phyloP scores from a whole-genome alignment of 2,888 invertebrate genomes.

The Leptopilina syphax region DNA sequence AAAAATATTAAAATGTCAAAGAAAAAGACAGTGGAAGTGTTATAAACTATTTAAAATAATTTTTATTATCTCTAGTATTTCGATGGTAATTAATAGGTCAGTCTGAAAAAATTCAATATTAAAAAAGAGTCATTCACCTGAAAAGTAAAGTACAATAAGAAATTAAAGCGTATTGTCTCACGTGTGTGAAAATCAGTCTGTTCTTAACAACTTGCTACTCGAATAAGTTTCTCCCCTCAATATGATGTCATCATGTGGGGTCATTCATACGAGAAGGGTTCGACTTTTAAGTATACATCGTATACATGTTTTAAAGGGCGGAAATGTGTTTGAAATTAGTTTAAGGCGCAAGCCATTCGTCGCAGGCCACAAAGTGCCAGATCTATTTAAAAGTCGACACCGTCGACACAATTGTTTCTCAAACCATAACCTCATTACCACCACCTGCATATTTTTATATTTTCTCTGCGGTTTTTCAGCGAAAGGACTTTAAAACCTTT shows the following conservation, averaged over 20 bases:
- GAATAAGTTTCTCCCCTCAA: slow-evolving; percentile 50
- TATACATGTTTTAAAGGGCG: slow-evolving; percentile 48
- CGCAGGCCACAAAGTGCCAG: slow-evolving; percentile 4
- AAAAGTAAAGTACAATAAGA: background rate
- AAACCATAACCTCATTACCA: background rate
- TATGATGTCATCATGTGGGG: slow-evolving; percentile 52
- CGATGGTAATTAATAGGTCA: too few species aligned
- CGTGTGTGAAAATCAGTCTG: slow-evolving; percentile 37
- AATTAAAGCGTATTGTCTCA: background rate
- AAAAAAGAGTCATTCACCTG: too few species aligned
- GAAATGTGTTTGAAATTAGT: slow-evolving; percentile 48
- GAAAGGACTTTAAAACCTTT: background rate
- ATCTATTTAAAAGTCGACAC: background rate
- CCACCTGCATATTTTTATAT: background rate
- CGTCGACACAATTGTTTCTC: background rate
- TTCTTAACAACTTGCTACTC: slow-evolving; percentile 44
- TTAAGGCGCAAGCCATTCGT: slow-evolving; percentile 37
- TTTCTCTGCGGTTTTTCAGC: background rate
- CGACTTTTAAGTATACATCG: slow-evolving; percentile 45
- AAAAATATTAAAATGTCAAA: too few species aligned
- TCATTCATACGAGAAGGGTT: slow-evolving; percentile 46
- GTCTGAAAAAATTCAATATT: too few species aligned
- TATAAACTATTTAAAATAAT: too few species aligned
- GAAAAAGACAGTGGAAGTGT: too few species aligned
- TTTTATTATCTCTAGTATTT: too few species aligned